Evolutionary conservation across 1,140 invertebrate species (phyloP).

Genomic region (Parapsyche elsis): DNA sequence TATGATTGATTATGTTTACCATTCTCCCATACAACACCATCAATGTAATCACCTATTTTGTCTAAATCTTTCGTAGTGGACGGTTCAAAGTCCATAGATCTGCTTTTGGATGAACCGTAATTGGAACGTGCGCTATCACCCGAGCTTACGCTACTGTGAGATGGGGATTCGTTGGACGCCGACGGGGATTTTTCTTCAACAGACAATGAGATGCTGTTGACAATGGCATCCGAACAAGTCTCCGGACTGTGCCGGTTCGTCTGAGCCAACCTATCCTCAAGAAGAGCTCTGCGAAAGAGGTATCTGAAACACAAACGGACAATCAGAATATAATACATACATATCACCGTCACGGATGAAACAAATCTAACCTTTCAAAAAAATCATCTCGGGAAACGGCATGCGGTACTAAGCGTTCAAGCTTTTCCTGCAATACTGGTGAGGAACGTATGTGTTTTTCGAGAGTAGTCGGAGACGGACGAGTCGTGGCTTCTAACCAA

Average conservation of each 20-base stretch:
- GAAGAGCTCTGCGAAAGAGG: constrained; percentile 70
- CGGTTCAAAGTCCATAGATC: constrained; percentile 40
- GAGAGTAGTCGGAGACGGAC: constrained; percentile 58
- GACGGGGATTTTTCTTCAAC: constrained; percentile 49
- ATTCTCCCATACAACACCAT: constrained; percentile 40
- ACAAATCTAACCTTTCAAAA: constrained; percentile 67
- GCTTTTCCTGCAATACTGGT: constrained; percentile 65
- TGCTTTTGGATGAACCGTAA: constrained; percentile 49
- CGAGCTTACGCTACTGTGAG: constrained; percentile 41
- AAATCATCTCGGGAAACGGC: constrained; percentile 68
- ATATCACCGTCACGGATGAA: background rate
- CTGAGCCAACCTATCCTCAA: constrained; percentile 70
- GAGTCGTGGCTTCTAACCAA: constrained; percentile 48
- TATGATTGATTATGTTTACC: constrained; percentile 55
- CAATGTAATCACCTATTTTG: constrained; percentile 44
- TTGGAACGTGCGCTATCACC: constrained; percentile 50
- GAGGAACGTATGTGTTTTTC: constrained; percentile 64
- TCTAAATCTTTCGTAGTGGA: constrained; percentile 37
- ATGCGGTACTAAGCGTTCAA: constrained; percentile 68
- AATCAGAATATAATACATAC: background rate
- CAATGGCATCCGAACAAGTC: constrained; percentile 57
- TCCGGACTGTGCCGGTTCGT: constrained; percentile 58
- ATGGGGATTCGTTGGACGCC: constrained; percentile 58
- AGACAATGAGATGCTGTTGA: constrained; percentile 47
- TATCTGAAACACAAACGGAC: constrained; percentile 61